Conservation (phyloP, 2,797 vertebrate species). For the Vipera ursinii region DNA sequence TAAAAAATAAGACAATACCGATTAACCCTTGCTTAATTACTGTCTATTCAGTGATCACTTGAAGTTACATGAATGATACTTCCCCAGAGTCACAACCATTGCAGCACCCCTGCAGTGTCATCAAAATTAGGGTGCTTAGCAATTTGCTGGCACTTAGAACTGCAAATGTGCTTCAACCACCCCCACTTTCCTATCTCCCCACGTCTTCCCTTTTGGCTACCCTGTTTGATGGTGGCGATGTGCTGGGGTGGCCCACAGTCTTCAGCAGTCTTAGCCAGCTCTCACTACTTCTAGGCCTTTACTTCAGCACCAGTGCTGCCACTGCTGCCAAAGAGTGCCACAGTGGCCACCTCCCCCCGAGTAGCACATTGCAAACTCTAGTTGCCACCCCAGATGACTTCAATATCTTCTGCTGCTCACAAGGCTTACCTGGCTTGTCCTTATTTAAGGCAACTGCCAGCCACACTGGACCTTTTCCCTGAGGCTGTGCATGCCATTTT, state of each 20-base stretch:
- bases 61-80: not conserved
- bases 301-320: not conserved
- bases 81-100: not conserved
- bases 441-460: not conserved
- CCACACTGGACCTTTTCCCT: not conserved
- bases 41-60: not conserved
- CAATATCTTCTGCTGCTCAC: not conserved
- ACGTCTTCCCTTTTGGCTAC: not conserved
- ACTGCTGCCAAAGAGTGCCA: not conserved
- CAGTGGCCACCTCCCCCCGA: not conserved
- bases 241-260: not conserved
- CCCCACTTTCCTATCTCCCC: not conserved
- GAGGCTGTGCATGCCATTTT: not conserved
- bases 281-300: not conserved
- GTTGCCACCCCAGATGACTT: not conserved
- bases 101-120: not conserved
- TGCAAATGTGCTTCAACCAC: not conserved
- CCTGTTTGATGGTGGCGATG: not conserved
- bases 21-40: not conserved
- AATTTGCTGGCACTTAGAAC: not conserved
- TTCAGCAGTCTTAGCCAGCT: not conserved
- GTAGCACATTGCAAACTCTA: not conserved
- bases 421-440: not conserved
- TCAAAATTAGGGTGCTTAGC: not conserved
- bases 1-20: not conserved